phyloP scores from a whole-genome alignment of 2,797 vertebrate species.

The Hybognathus amarus region DNA sequence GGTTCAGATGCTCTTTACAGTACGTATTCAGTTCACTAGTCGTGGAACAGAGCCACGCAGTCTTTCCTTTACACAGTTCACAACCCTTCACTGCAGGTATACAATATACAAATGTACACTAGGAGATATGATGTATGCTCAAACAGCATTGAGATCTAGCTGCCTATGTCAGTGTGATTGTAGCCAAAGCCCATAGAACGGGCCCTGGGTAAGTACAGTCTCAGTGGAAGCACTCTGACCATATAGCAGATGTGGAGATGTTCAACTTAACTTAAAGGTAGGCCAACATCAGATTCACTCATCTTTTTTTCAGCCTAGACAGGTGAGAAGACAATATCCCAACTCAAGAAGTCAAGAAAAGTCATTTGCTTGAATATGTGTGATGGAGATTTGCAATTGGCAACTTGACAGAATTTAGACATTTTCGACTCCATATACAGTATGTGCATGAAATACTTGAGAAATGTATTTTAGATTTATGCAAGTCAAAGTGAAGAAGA shows the following conservation, averaged over 20 bases:
- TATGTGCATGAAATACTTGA: constrained; percentile 15
- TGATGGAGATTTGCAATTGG: constrained; percentile 7
- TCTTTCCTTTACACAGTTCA: not conserved
- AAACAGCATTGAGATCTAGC: constrained; percentile 44
- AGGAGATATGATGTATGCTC: constrained; percentile 7
- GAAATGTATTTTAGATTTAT: constrained; percentile 16
- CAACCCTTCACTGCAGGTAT: not conserved
- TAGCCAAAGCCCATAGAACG: constrained; percentile 55
- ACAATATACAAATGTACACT: constrained; percentile 15
- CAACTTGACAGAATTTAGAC: constrained; percentile 22
- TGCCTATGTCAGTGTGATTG: constrained; percentile 41
- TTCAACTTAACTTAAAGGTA: constrained; percentile 65
- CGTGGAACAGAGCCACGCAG: not conserved
- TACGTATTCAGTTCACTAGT: constrained; percentile 1
- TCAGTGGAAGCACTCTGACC: constrained; percentile 57
- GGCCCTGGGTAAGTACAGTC: constrained; percentile 69
- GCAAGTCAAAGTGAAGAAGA: not conserved
- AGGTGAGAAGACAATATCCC: constrained; percentile 17
- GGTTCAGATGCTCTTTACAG: not conserved
- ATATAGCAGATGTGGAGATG: constrained; percentile 57
- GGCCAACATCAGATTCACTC: constrained; percentile 58
- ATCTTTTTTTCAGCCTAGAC: constrained; percentile 13
- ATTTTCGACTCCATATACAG: not conserved
- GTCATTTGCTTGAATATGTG: constrained; percentile 15
- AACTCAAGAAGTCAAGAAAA: constrained; percentile 15